A percentile compares a stretch with the other conserved stretches of the same genome.
phyloP scores from a whole-genome alignment of 2,888 invertebrate species.

The Andrena bucephala region DNA sequence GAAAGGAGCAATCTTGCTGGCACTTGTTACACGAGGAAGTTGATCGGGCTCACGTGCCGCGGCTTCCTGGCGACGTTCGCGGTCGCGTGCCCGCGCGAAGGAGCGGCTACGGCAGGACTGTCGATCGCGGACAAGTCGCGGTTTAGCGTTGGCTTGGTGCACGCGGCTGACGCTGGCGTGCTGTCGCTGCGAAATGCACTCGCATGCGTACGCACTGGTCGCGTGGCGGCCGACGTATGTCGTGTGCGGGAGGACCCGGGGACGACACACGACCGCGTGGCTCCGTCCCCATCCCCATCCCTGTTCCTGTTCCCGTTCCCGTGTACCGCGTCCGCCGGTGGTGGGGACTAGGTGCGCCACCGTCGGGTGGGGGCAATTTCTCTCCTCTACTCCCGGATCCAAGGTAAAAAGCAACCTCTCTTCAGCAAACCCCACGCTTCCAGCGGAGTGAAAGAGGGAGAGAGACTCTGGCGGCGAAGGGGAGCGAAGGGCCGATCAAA shows the following conservation, averaged over 20 bases:
- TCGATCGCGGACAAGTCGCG: conserved; percentile 11
- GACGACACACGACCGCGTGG: conserved; percentile 82
- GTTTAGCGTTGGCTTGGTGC: conserved; percentile 20
- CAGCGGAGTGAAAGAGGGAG: conserved; percentile 4
- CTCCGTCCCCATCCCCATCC: conserved; percentile 50
- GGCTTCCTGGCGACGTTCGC: conserved; percentile 56
- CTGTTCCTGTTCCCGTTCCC: too few species aligned
- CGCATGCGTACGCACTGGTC: conserved; percentile 82
- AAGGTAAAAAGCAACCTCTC: conserved; percentile 42
- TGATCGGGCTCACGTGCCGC: conserved; percentile 60
- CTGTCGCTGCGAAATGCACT: conserved; percentile 39
- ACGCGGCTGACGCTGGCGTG: conserved; percentile 26
- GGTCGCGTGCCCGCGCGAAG: conserved; percentile 67
- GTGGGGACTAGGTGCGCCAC: conserved; percentile 64
- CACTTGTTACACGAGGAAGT: conserved; percentile 55
- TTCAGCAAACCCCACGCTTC: not conserved
- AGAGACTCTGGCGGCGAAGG: conserved; percentile 53
- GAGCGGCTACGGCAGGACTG: conserved; percentile 29
- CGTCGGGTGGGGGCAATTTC: conserved; percentile 66
- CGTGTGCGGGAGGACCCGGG: conserved; percentile 83
- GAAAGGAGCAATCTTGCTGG: conserved; percentile 29
- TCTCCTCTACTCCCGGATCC: conserved; percentile 34
- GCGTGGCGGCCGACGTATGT: conserved; percentile 85
- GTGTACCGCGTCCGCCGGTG: conserved; percentile 17
- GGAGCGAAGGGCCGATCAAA: conserved; percentile 60